Evolutionary conservation across 1,140 invertebrate genomes (phyloP).

Genomic region (Xylocopa sonorina): DNA sequence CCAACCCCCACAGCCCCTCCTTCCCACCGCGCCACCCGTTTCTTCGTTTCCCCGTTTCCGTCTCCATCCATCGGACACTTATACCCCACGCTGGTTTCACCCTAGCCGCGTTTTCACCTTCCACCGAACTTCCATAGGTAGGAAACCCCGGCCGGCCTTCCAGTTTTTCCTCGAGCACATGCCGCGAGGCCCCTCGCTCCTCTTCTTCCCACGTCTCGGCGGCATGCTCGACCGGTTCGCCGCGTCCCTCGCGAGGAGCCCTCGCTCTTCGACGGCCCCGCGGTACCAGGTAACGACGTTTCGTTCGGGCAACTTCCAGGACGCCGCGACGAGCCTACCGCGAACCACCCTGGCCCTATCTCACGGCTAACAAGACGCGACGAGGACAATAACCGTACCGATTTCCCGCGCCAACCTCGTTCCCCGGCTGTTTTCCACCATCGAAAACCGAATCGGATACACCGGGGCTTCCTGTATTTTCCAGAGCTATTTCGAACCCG

Average conservation of each 20-base stretch:
- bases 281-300: slow-evolving; percentile 49
- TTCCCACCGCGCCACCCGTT: slow-evolving; percentile 1
- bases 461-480: too few relatives aligned
- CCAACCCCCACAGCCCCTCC: too few relatives aligned
- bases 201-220: neutral
- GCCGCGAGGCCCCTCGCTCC: slow-evolving; percentile 15
- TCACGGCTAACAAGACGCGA: too few relatives aligned
- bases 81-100: neutral
- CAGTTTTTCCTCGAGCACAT: neutral
- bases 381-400: too few relatives aligned
- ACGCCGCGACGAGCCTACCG: neutral
- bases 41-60: neutral
- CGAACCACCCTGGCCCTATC: too few relatives aligned
- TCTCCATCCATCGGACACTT: neutral
- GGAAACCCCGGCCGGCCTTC: neutral
- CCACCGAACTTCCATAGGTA: neutral
- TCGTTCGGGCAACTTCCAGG: slow-evolving; percentile 13
- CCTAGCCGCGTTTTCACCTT: neutral
- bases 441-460: too few relatives aligned
- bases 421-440: too few relatives aligned
- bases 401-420: too few relatives aligned
- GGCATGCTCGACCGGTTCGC: neutral
- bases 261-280: neutral
- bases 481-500: too few relatives aligned
- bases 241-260: slow-evolving; percentile 28